Percentiles rank a stretch among this genome's conserved stretches.
Evolutionary conservation across 2,113 vertebrate genomes (phyloP).

Genomic region (Blennius ocellaris): DNA sequence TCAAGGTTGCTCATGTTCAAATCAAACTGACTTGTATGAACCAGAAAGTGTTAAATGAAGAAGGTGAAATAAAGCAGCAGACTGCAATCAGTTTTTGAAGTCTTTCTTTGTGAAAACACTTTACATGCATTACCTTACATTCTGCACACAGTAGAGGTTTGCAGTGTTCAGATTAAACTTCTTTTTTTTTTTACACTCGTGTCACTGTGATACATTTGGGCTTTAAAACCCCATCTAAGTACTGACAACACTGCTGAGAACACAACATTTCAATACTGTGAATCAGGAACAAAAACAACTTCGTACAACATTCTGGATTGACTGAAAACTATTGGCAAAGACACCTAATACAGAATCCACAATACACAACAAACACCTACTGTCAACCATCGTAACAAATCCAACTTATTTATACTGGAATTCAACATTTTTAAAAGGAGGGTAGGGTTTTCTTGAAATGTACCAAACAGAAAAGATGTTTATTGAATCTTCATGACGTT

Average conservation of each 20-base stretch:
- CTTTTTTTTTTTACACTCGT: background rate
- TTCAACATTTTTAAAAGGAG: too few relatives aligned
- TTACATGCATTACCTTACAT: background rate
- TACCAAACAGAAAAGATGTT: too few relatives aligned
- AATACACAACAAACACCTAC: background rate
- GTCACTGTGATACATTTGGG: background rate
- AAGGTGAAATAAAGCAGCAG: slow-evolving; percentile 32
- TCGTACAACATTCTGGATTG: background rate
- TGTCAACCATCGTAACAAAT: background rate
- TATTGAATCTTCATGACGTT: too few relatives aligned
- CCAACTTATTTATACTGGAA: background rate
- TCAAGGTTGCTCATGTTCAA: background rate
- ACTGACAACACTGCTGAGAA: background rate
- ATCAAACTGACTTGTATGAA: background rate
- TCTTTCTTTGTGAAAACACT: background rate
- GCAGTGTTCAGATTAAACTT: background rate
- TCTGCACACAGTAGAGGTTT: background rate
- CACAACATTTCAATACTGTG: slow-evolving; percentile 12
- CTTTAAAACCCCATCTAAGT: slow-evolving; percentile 3
- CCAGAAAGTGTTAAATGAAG: background rate
- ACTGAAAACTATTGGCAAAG: background rate
- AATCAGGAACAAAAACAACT: background rate
- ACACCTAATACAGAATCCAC: slow-evolving; percentile 7
- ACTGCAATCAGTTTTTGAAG: slow-evolving; percentile 2
- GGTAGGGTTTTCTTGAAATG: too few relatives aligned